Evolutionary conservation across 2,888 invertebrate species (phyloP).

Genomic region (Eupeodes latifasciatus): DNA sequence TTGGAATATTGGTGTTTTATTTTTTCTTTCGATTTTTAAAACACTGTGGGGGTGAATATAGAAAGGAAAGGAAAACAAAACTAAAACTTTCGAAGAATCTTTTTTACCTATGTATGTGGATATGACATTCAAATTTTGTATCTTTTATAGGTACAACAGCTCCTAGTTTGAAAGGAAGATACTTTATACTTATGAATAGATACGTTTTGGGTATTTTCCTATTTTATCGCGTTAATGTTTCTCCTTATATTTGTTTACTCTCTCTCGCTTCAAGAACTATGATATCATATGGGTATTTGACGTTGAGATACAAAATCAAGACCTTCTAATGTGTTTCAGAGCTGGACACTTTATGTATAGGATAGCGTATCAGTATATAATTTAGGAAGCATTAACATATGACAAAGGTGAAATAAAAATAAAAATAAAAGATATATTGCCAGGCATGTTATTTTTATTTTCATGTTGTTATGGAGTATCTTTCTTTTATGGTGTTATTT

Average conservation of each 20-base stretch:
- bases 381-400: conserved; percentile 44
- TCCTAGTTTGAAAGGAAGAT: not conserved
- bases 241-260: conserved; percentile 23
- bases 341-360: not conserved
- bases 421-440: conserved; percentile 50
- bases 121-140: not conserved
- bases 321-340: conserved; percentile 9
- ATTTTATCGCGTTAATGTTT: conserved; percentile 20
- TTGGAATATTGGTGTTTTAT: not conserved
- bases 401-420: conserved; percentile 4
- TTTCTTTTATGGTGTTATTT: conserved; percentile 29
- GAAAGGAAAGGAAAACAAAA: conserved; percentile 27
- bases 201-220: not conserved
- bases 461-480: conserved; percentile 11
- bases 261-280: not conserved
- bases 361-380: conserved; percentile 27
- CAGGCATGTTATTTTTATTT: conserved; percentile 52
- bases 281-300: conserved; percentile 11
- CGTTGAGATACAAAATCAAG: conserved; percentile 7
- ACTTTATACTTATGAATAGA: not conserved
- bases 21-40: not conserved
- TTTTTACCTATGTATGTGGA: too few relatives aligned
- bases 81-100: too few relatives aligned
- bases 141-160: not conserved
- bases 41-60: conserved; percentile 48